Base-by-base conservation (phyloP, 2,888 invertebrate species). In the Scrobipalpa costella region DNA sequence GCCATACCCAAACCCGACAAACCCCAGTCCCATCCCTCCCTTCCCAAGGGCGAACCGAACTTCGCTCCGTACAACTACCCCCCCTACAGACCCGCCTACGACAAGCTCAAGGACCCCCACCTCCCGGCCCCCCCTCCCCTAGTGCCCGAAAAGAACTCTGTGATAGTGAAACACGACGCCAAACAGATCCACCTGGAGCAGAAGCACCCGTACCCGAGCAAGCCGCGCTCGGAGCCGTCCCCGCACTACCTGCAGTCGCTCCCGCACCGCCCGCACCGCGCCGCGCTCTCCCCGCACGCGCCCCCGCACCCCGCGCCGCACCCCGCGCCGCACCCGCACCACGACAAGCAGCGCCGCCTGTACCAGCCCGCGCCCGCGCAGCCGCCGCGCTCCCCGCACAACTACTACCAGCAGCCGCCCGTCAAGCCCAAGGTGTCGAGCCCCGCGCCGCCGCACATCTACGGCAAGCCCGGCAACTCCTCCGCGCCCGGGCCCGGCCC, bases 131-230 rank as follows among this genome's bases (percentile, higher is more conserved):
- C 94, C 17, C 94, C 95, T 62, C 94, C 94, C 6, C 85, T 95
- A 64, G 90, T 95, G 71, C 93, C 94, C 73, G 95, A 95, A 83
- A 95, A 95, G 83, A 95, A 93, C 83, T 94, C 95, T 77, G 96
- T 96, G 80, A 96, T 96, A 82, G 96, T 96, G 67, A 95, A 96
- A 80, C 95, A 95, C 82, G 95, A 95, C 76, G 93, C 93, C 62
- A 94, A 95, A 80, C 93, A 93, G 76, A 87, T 91, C 55, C 93
- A 93, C 78, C 79, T 94, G 66, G 94, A 94, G 80, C 93, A 79
- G 83, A 93, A 84, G 84, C 93, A 81, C 66, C 88, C 85, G n/a
- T 93, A 93, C 66, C 92, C 93, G 69, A 93, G 93, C 68, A 94
- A 94, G 77, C 84, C 93, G 65, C 83, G 93, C 69, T 92, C 88